Percentiles rank a stretch among this genome's conserved stretches.
Evolutionary conservation across 1,140 invertebrate species (phyloP).

Genomic region (Apis mellifera): DNA sequence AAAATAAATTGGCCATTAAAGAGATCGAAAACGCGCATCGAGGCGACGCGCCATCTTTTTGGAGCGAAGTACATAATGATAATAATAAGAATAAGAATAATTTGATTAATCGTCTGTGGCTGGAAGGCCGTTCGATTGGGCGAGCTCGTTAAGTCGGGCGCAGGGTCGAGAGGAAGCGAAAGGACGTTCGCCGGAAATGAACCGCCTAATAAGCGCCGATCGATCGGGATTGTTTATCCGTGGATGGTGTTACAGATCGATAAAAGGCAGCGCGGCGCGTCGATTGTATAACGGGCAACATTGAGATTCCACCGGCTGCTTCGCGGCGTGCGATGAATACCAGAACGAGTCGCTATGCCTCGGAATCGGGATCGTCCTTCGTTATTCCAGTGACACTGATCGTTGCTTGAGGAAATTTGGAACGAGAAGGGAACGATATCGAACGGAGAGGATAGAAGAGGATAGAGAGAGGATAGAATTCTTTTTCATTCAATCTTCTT

Average conservation of each 20-base stretch:
- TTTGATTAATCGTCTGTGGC: neutral
- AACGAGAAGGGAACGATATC: too few species aligned
- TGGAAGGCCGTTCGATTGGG: conserved; percentile 26
- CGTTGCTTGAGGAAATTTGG: neutral
- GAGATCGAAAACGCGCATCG: too few species aligned
- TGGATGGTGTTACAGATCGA: conserved; percentile 53
- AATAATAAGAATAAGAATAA: too few species aligned
- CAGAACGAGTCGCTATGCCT: neutral
- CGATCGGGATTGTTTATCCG: conserved; percentile 48
- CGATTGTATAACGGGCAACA: conserved; percentile 58
- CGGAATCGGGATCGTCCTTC: conserved; percentile 42
- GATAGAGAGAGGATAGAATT: too few species aligned
- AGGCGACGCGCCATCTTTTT: too few species aligned
- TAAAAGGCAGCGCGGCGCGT: conserved; percentile 35
- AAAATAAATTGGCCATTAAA: too few species aligned
- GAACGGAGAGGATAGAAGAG: too few species aligned
- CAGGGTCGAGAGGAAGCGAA: conserved; percentile 27
- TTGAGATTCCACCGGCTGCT: conserved; percentile 47
- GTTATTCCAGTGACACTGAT: neutral
- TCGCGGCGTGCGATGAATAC: conserved; percentile 39
- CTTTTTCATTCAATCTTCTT: too few species aligned
- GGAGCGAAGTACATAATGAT: too few species aligned
- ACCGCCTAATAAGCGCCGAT: conserved; percentile 55
- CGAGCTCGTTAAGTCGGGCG: conserved; percentile 5
- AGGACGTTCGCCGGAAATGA: conserved; percentile 57